Evolutionary conservation across 2,888 invertebrate genomes (phyloP).

Genomic region (Andricus curvator): DNA sequence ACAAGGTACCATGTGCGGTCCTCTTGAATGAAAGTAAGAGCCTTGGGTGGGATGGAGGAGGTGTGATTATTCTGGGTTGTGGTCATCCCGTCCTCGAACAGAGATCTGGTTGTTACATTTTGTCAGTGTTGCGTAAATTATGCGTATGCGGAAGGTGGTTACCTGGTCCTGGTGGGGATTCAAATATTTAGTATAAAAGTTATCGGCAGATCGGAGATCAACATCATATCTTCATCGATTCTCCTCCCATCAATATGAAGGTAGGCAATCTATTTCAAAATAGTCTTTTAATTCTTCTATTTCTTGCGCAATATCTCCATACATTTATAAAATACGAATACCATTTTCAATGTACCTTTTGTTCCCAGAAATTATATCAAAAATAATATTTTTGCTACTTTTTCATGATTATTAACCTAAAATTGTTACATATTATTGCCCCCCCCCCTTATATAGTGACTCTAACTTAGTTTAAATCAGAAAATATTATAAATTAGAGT

Average conservation of each 20-base stretch:
- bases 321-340: background rate
- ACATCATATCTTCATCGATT: slow-evolving; percentile 31
- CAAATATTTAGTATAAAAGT: slow-evolving; percentile 36
- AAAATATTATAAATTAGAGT: too few relatives aligned
- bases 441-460: too few relatives aligned
- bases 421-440: too few relatives aligned
- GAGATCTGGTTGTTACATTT: slow-evolving; percentile 52
- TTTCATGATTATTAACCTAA: background rate
- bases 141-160: slow-evolving; percentile 48
- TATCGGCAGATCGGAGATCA: background rate
- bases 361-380: background rate
- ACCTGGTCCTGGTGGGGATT: slow-evolving; percentile 25
- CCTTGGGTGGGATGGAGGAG: slow-evolving; percentile 48
- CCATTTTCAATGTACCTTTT: background rate
- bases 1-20: slow-evolving; percentile 42
- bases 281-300: background rate
- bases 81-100: slow-evolving; percentile 55
- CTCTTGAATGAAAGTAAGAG: slow-evolving; percentile 56
- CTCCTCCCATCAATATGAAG: slow-evolving; percentile 30
- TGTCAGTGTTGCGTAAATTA: slow-evolving; percentile 26
- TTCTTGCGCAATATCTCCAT: background rate
- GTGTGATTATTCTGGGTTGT: slow-evolving; percentile 50
- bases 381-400: background rate
- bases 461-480: too few relatives aligned
- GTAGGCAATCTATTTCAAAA: background rate